Conservation (phyloP, 2,113 vertebrate species). For the zebrafish (Danio rerio) region DNA sequence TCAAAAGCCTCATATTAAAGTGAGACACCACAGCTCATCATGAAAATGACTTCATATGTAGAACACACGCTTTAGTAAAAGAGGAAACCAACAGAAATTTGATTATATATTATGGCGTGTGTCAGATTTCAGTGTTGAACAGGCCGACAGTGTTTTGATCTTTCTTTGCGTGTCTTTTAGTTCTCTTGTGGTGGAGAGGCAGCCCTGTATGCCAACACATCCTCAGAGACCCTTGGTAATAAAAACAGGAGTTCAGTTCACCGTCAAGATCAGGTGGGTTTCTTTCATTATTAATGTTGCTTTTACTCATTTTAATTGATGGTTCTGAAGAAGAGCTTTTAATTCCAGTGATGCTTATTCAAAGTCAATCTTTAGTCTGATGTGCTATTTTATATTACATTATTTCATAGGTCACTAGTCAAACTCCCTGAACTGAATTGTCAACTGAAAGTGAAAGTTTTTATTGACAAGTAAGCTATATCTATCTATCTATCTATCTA, state of each 20-base stretch:
- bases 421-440: slow-evolving; percentile 87
- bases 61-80: not conserved
- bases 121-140: not conserved
- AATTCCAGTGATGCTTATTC: slow-evolving; percentile 35
- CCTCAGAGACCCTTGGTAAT: slow-evolving; percentile 85
- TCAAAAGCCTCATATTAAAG: slow-evolving; percentile 86
- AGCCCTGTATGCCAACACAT: slow-evolving; percentile 86
- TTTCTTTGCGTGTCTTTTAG: slow-evolving; percentile 67
- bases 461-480: slow-evolving; percentile 89
- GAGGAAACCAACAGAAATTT: not conserved
- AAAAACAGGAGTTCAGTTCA: slow-evolving; percentile 87
- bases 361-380: slow-evolving; percentile 9
- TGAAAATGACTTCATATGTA: not conserved
- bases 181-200: slow-evolving; percentile 92
- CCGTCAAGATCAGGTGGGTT: slow-evolving; percentile 85
- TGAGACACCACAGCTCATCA: slow-evolving; percentile 58
- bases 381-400: not conserved
- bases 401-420: slow-evolving; percentile 83
- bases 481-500: not conserved
- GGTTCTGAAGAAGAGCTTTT: not conserved
- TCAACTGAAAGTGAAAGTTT: slow-evolving; percentile 86
- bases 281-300: not conserved
- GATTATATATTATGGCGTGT: not conserved
- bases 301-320: not conserved
- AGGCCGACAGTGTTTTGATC: slow-evolving; percentile 17